A percentile compares a stretch with the other conserved stretches of the same genome.
phyloP scores from a whole-genome alignment of 2,797 vertebrate genomes.

The Phrynocephalus vlangalii region DNA sequence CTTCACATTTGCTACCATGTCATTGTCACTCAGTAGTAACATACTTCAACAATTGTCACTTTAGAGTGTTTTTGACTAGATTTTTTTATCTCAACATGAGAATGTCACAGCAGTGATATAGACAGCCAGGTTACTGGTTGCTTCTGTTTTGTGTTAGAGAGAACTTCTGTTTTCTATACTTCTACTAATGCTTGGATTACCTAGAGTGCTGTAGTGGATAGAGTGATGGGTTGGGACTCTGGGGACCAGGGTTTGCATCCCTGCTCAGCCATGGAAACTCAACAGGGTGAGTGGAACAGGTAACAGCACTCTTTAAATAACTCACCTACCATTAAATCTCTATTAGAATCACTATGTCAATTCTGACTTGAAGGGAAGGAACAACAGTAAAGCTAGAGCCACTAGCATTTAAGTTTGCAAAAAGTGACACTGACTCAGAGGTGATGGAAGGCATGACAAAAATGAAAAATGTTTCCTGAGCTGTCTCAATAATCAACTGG shows the following conservation, averaged over 20 bases:
- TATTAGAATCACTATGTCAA: too few species aligned
- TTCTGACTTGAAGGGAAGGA: too few species aligned
- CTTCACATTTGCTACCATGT: neutral
- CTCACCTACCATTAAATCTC: too few species aligned
- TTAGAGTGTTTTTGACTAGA: neutral
- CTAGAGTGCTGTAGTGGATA: too few species aligned
- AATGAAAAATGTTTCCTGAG: neutral
- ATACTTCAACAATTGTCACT: neutral
- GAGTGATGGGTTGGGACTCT: too few species aligned
- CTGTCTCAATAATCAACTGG: neutral
- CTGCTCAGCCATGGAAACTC: too few species aligned
- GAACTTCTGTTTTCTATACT: neutral
- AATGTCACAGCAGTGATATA: neutral
- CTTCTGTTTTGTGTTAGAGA: neutral
- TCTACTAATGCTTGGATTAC: neutral
- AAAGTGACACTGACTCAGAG: neutral
- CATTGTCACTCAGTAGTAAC: neutral
- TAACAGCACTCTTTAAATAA: too few species aligned
- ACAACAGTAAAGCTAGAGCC: neutral
- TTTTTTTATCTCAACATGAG: neutral
- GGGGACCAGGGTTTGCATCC: too few species aligned
- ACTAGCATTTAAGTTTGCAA: neutral
- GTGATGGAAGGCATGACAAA: neutral
- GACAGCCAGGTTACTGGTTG: too few species aligned
- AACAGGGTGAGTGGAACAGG: too few species aligned